These are phyloP conservation scores for Threskiornis aethiopicus DNA, from an alignment of 2,797 vertebrate species.

Conservation along the genomic window DNA sequence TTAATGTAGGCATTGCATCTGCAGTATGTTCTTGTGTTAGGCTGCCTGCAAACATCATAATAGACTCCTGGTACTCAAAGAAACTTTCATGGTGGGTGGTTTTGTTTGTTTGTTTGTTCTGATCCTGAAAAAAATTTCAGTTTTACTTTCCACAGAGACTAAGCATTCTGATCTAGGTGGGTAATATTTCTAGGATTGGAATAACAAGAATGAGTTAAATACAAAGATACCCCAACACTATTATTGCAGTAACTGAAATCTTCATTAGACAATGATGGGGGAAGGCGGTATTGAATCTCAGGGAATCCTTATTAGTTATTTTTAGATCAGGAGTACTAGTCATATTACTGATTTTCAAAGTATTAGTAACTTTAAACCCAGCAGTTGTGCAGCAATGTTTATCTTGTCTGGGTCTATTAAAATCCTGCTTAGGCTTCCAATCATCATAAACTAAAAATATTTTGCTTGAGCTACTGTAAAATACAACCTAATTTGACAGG, in stretches of 20 bases:
- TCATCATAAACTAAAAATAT: not conserved
- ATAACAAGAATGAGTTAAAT: not conserved
- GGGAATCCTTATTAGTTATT: not conserved
- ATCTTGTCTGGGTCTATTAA: not conserved
- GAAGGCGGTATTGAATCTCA: accelerated
- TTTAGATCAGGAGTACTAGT: not conserved
- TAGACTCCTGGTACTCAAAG: not conserved
- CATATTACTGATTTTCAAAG: not conserved
- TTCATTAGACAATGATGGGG: not conserved
- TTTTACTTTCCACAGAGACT: not conserved
- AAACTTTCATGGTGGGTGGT: accelerated
- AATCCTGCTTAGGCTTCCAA: not conserved
- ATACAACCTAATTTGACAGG: not conserved
- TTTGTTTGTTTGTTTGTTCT: not conserved
- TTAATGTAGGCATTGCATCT: not conserved
- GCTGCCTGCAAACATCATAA: not conserved
- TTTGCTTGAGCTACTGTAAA: not conserved
- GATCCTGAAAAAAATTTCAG: not conserved
- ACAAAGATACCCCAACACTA: not conserved
- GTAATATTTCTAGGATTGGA: not conserved
- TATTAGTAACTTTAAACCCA: not conserved
- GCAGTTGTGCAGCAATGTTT: not conserved
- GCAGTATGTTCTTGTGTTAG: not conserved
- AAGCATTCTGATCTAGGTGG: not conserved
- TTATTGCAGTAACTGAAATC: not conserved